A percentile compares a stretch with the other conserved stretches of the same genome.
These are phyloP conservation scores for Intellagama lesueurii DNA, from an alignment of 2,797 vertebrate species.

Conservation along the genomic window DNA sequence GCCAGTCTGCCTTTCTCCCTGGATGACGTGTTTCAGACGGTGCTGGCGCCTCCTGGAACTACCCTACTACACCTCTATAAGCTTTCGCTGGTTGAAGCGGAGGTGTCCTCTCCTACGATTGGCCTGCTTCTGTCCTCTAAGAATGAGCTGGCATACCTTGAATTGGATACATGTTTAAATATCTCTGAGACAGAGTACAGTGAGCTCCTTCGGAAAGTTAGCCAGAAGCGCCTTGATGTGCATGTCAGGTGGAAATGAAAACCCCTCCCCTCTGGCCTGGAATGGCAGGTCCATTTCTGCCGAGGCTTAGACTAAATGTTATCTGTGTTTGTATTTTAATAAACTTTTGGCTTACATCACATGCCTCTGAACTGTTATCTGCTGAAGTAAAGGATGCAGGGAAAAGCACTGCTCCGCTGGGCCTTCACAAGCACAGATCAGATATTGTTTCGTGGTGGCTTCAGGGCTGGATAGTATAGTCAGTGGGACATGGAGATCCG, in stretches of 20 bases:
- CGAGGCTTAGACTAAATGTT: background rate
- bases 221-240: constrained; percentile 48
- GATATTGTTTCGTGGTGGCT: too few species aligned
- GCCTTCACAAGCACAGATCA: too few species aligned
- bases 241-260: constrained; percentile 61
- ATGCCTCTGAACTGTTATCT: background rate
- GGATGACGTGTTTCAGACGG: constrained; percentile 64
- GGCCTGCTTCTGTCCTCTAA: constrained; percentile 57
- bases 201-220: constrained; percentile 18
- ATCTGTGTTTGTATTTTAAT: constrained; percentile 35
- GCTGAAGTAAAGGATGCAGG: background rate
- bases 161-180: constrained; percentile 49
- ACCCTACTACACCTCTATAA: constrained; percentile 48
- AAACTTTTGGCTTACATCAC: constrained; percentile 19
- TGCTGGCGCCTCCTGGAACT: accelerated
- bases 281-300: background rate
- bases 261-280: too few species aligned
- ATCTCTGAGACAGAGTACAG: constrained; percentile 63
- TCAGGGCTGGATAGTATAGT: too few species aligned
- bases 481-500: too few species aligned
- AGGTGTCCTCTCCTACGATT: background rate
- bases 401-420: too few species aligned
- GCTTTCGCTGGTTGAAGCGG: constrained; percentile 59
- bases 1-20: constrained; percentile 78
- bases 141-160: background rate